phyloP scores from a whole-genome alignment of 2,113 vertebrate genomes.

The Lepus americanus region DNA sequence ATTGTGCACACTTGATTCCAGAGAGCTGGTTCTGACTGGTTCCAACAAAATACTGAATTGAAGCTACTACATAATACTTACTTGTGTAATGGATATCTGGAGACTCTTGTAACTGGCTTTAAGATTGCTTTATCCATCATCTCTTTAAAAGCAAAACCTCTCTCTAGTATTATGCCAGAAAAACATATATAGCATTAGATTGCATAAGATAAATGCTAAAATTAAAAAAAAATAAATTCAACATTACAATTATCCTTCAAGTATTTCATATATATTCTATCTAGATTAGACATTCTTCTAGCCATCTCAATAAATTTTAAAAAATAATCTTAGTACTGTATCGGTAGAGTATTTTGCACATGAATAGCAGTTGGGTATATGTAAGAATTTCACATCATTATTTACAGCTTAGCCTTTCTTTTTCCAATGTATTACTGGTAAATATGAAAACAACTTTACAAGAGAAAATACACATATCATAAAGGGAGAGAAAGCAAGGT shows the following conservation, averaged over 20 bases:
- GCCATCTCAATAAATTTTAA: background rate
- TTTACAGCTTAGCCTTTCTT: conserved; percentile 24
- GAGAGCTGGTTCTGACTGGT: background rate
- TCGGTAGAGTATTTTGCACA: background rate
- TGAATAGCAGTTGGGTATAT: conserved; percentile 17
- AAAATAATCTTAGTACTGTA: background rate
- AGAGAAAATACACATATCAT: background rate
- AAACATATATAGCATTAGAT: background rate
- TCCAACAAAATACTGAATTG: background rate
- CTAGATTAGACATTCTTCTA: background rate
- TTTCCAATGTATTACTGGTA: background rate
- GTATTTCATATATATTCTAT: background rate
- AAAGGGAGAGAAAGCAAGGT: conserved; percentile 32
- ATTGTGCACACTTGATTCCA: background rate
- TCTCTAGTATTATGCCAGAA: conserved; percentile 15
- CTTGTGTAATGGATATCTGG: background rate
- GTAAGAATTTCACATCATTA: conserved; percentile 47
- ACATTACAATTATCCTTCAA: background rate
- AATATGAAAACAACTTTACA: background rate
- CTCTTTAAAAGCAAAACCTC: conserved; percentile 11
- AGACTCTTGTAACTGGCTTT: background rate
- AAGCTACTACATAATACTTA: background rate
- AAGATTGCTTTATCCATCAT: background rate
- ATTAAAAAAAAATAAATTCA: background rate
- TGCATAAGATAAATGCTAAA: conserved; percentile 30